Conservation (phyloP, 2,797 vertebrate genomes). For the Parauchenoglanis punctatus region DNA sequence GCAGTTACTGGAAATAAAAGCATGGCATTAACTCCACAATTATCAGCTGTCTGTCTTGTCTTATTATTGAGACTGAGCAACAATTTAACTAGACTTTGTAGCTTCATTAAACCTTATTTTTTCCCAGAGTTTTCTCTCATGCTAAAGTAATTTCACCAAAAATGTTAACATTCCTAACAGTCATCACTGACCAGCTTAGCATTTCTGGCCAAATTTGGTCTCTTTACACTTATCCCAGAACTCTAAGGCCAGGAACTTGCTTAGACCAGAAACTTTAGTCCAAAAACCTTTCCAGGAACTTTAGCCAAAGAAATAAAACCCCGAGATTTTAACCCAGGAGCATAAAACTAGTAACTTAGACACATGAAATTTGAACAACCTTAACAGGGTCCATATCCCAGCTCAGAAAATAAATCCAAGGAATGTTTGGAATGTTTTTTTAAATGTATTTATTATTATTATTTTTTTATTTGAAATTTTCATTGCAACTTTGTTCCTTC, state of each 20-base stretch:
- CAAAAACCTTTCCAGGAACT: background rate
- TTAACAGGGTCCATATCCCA: background rate
- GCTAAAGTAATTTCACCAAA: background rate
- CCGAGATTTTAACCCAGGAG: background rate
- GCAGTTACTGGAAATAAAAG: constrained; percentile 73
- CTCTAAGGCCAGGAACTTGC: background rate
- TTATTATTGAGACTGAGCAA: background rate
- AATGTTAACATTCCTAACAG: background rate
- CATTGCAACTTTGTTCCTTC: background rate
- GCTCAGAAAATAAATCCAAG: background rate
- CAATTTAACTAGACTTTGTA: background rate
- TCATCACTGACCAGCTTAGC: background rate
- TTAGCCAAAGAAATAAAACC: background rate
- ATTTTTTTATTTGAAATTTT: background rate
- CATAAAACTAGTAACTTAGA: background rate
- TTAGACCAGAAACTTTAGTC: background rate
- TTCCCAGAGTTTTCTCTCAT: background rate
- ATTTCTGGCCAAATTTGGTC: background rate
- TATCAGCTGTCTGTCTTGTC: background rate
- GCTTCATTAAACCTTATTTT: background rate
- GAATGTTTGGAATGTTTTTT: background rate
- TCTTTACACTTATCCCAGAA: background rate
- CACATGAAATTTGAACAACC: background rate
- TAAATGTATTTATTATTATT: background rate
- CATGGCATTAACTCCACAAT: constrained; percentile 68